Evolutionary conservation across 2,797 vertebrate genomes (phyloP).

Genomic region (Sebastes variabilis): DNA sequence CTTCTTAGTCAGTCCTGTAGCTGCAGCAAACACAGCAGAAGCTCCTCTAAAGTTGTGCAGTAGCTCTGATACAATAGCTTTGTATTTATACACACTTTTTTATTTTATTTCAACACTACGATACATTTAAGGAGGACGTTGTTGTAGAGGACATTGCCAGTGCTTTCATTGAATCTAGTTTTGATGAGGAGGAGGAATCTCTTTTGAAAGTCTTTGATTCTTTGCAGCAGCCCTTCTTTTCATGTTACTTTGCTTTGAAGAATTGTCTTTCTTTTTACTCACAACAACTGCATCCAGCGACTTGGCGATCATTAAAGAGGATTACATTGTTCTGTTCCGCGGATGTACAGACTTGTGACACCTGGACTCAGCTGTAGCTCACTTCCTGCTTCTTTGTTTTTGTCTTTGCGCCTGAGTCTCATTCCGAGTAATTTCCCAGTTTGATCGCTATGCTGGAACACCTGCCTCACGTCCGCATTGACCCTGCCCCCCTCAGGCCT

Average conservation of each 20-base stretch:
- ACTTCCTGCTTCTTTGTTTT: background rate
- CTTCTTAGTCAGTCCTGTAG: slow-evolving; percentile 26
- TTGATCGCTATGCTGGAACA: slow-evolving; percentile 70
- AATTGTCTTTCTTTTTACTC: background rate
- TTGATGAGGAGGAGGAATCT: background rate
- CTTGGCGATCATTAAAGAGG: background rate
- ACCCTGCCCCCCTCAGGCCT: slow-evolving; percentile 64
- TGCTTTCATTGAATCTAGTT: background rate
- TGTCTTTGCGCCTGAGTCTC: background rate
- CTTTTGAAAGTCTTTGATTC: slow-evolving; percentile 22
- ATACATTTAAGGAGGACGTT: background rate
- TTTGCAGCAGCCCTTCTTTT: background rate
- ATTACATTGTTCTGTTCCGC: slow-evolving; percentile 2
- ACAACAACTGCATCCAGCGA: background rate
- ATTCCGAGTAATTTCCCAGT: slow-evolving; percentile 4
- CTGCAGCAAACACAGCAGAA: slow-evolving; percentile 37
- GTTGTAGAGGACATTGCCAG: background rate
- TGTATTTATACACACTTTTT: background rate
- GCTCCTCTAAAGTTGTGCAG: slow-evolving; percentile 16
- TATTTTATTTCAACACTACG: background rate
- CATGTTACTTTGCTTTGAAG: background rate
- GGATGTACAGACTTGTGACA: slow-evolving; percentile 19
- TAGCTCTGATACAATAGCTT: slow-evolving; percentile 10
- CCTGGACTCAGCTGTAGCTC: slow-evolving; percentile 1
- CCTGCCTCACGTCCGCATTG: slow-evolving; percentile 55